Conservation (phyloP, 2,113 vertebrate species). For the Crotalus viridis region DNA sequence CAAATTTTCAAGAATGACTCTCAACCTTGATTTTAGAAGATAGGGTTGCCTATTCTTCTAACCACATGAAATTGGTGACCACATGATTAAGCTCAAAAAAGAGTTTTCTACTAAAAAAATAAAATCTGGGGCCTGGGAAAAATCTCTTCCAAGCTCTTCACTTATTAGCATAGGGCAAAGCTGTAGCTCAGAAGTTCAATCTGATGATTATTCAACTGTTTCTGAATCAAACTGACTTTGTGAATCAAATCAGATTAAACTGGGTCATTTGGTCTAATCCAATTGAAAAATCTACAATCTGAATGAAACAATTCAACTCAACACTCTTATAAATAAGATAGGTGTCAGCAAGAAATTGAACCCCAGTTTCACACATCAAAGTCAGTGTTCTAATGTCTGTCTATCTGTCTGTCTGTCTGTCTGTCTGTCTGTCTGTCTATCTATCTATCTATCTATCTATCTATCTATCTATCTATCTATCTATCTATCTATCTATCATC, state of each 20-base stretch:
- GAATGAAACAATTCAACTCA: neutral
- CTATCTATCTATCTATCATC: no score
- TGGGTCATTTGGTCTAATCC: neutral
- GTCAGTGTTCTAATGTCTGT: no score
- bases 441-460: no score
- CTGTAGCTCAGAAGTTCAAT: neutral
- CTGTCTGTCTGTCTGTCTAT: no score
- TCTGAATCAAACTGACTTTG: neutral
- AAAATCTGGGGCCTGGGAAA: neutral
- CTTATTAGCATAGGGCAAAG: neutral
- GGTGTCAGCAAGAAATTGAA: no score
- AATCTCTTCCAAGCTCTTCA: neutral
- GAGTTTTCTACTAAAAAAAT: neutral
- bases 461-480: neutral
- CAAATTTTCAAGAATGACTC: neutral
- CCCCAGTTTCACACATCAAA: no score
- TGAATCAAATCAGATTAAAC: neutral
- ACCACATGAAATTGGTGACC: neutral
- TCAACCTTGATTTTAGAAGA: neutral
- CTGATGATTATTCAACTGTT: neutral
- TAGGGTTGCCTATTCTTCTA: neutral
- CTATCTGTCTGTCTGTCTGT: no score
- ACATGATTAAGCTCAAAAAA: neutral
- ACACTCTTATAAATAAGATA: no score
- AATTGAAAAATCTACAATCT: neutral